Evolutionary conservation across 2,888 invertebrate genomes (phyloP).

Genomic region (Clanis bilineata): DNA sequence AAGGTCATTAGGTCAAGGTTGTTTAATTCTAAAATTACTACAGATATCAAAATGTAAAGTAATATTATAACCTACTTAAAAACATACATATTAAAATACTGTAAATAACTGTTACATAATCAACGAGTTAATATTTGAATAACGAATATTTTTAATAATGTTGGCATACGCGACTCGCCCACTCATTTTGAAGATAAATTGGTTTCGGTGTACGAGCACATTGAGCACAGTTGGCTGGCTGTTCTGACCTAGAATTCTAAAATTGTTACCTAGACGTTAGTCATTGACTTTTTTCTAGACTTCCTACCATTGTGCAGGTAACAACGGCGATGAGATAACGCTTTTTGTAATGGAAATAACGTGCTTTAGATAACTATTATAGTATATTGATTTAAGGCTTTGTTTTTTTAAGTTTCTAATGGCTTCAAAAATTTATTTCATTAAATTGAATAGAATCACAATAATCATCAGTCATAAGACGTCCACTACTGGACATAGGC

Average conservation of each 20-base stretch:
- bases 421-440: too few species aligned
- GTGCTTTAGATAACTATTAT: not conserved
- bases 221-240: conserved; percentile 34
- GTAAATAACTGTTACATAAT: conserved; percentile 3
- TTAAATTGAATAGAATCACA: too few species aligned
- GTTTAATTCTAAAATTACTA: not conserved
- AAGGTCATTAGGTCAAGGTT: not conserved
- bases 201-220: conserved; percentile 24
- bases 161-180: conserved; percentile 4
- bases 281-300: conserved; percentile 35
- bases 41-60: not conserved
- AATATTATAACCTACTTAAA: not conserved
- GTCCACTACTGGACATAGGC: too few species aligned
- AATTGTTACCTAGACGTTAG: conserved; percentile 30
- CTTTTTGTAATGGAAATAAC: not conserved
- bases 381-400: not conserved
- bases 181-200: conserved; percentile 17
- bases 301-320: conserved; percentile 34
- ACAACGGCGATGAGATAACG: not conserved
- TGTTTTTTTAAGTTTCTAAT: too few species aligned
- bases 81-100: not conserved
- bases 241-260: conserved; percentile 37
- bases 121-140: not conserved
- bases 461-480: too few species aligned
- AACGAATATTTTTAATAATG: conserved; percentile 4